Evolutionary conservation across 2,888 invertebrate species (phyloP).

Genomic region (Plagiodera versicolora): DNA sequence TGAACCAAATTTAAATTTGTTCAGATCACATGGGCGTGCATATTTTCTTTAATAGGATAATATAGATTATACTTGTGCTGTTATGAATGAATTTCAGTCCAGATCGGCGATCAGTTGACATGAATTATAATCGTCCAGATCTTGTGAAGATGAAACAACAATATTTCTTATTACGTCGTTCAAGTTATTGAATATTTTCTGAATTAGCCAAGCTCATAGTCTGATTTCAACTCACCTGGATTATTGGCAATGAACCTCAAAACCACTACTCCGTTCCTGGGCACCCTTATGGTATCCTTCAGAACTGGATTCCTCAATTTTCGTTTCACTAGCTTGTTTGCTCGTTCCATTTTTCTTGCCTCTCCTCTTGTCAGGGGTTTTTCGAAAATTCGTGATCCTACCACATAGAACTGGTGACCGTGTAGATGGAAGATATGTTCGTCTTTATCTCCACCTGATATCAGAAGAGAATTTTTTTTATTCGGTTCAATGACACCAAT

Average conservation of each 20-base stretch:
- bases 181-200: no score
- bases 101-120: no score
- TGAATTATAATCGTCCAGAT: no score
- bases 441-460: conserved; percentile 52
- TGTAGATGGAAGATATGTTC: conserved; percentile 75
- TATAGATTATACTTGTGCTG: no score
- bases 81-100: no score
- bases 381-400: conserved; percentile 62
- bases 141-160: no score
- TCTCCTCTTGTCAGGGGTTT: conserved; percentile 58
- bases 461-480: no score
- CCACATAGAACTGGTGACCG: conserved; percentile 72
- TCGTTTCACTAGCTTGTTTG: conserved; percentile 58
- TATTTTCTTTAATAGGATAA: no score
- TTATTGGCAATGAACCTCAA: conserved; percentile 75
- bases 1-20: not conserved
- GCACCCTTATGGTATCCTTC: conserved; percentile 76
- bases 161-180: no score
- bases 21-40: no score
- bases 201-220: no score
- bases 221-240: conserved; percentile 62
- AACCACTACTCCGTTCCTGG: conserved; percentile 69
- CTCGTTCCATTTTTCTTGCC: conserved; percentile 60
- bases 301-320: conserved; percentile 64
- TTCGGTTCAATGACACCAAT: no score